Conservation (phyloP, 2,888 invertebrate genomes). For the Cyrtodaria siliqua region DNA sequence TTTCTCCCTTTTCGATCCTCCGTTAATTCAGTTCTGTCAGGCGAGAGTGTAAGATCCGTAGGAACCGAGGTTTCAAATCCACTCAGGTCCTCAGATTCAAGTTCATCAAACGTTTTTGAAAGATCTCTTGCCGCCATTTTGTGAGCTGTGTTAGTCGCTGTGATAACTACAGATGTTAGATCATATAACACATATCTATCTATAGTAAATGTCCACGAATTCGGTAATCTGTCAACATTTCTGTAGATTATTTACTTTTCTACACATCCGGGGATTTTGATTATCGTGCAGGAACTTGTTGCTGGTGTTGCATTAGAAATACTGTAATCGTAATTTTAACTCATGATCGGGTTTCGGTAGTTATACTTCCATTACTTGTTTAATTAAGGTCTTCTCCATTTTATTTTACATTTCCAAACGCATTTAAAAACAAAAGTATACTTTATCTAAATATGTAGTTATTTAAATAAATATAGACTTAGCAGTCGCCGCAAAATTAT, state of each 20-base stretch:
- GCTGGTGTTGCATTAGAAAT: not conserved
- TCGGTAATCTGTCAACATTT: constrained; percentile 2
- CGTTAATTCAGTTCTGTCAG: constrained; percentile 74
- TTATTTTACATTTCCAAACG: no score
- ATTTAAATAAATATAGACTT: no score
- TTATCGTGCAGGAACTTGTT: constrained; percentile 58
- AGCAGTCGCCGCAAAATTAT: no score
- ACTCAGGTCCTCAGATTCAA: constrained; percentile 83
- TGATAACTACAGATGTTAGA: not conserved
- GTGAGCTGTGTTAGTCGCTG: not conserved
- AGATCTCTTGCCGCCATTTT: constrained; percentile 79
- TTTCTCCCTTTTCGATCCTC: constrained; percentile 70
- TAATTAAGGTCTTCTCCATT: no score
- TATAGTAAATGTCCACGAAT: not conserved
- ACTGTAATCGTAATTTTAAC: not conserved
- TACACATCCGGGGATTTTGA: constrained; percentile 43
- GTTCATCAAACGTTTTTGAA: constrained; percentile 80
- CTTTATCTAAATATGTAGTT: no score
- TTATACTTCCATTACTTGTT: no score
- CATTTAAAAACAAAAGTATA: no score
- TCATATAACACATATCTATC: not conserved
- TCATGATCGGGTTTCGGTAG: no score
- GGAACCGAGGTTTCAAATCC: constrained; percentile 84
- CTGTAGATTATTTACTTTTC: constrained; percentile 8
- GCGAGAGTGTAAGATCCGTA: constrained; percentile 85